A percentile compares a stretch with the other conserved stretches of the same genome.
phyloP scores from a whole-genome alignment of 2,113 vertebrate species.

The Azemiops feae region DNA sequence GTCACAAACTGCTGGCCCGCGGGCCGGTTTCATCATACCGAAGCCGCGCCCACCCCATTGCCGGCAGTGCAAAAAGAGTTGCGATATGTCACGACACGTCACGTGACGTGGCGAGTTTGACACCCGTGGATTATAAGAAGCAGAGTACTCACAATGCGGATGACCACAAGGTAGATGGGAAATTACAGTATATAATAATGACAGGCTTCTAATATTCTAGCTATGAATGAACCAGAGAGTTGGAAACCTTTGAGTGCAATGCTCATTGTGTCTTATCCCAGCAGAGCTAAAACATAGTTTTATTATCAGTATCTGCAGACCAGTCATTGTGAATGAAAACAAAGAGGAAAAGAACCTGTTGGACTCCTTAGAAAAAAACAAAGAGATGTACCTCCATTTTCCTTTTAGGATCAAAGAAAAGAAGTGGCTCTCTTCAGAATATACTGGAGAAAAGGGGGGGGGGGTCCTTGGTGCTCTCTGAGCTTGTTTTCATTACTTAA shows the following conservation, averaged over 20 bases:
- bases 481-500: too few species aligned
- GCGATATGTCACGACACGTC: too few species aligned
- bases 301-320: background rate
- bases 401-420: background rate
- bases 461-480: too few species aligned
- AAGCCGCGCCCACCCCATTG: too few species aligned
- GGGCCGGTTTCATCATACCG: too few species aligned
- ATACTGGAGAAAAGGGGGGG: background rate
- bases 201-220: background rate
- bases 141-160: background rate
- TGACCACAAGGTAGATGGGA: background rate
- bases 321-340: background rate
- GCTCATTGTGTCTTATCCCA: background rate
- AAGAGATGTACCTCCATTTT: background rate
- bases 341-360: background rate
- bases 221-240: background rate
- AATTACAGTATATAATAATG: background rate
- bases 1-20: too few species aligned
- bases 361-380: background rate
- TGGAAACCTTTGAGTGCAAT: background rate
- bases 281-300: background rate
- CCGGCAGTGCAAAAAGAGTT: too few species aligned
- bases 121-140: background rate
- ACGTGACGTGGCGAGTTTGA: too few species aligned
- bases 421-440: background rate